These are phyloP conservation scores for Bellardia pandia DNA, from an alignment of 2,888 invertebrate species.

Conservation along the genomic window DNA sequence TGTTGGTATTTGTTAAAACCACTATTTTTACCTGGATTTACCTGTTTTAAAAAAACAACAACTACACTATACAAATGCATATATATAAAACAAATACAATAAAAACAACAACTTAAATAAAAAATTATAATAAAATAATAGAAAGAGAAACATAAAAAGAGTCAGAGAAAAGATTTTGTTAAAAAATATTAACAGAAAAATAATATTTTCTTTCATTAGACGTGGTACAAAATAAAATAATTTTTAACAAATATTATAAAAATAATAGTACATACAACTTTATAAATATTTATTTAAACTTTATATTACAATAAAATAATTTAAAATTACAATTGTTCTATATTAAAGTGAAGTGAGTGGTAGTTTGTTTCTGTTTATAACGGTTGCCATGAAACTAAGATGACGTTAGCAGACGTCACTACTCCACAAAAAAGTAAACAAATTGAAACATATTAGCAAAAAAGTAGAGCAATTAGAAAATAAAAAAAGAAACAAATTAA, in stretches of 20 bases:
- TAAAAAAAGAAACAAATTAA: neutral
- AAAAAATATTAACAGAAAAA: constrained; percentile 42
- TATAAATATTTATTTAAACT: neutral
- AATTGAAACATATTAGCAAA: constrained; percentile 65
- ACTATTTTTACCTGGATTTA: constrained; percentile 82
- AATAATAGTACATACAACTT: constrained; percentile 38
- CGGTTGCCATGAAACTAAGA: constrained; percentile 80
- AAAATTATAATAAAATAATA: constrained; percentile 38
- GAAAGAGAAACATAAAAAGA: constrained; percentile 71
- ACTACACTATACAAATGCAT: constrained; percentile 22
- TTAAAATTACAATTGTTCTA: neutral
- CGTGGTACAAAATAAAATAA: constrained; percentile 35
- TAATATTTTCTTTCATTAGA: constrained; percentile 12
- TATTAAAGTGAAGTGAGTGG: constrained; percentile 28
- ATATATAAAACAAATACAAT: constrained; percentile 52
- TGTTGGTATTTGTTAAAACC: constrained; percentile 76
- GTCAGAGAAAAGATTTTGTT: constrained; percentile 38
- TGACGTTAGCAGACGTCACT: constrained; percentile 73
- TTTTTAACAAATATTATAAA: constrained; percentile 12
- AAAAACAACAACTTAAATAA: constrained; percentile 39
- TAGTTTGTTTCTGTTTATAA: constrained; percentile 54
- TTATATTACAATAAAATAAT: constrained; percentile 21
- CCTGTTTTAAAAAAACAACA: constrained; percentile 77
- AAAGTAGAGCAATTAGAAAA: constrained; percentile 68
- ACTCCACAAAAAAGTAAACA: constrained; percentile 23